These are phyloP conservation scores for Gymnothorax javanicus DNA, from an alignment of 2,797 vertebrate genomes.

Conservation along the genomic window DNA sequence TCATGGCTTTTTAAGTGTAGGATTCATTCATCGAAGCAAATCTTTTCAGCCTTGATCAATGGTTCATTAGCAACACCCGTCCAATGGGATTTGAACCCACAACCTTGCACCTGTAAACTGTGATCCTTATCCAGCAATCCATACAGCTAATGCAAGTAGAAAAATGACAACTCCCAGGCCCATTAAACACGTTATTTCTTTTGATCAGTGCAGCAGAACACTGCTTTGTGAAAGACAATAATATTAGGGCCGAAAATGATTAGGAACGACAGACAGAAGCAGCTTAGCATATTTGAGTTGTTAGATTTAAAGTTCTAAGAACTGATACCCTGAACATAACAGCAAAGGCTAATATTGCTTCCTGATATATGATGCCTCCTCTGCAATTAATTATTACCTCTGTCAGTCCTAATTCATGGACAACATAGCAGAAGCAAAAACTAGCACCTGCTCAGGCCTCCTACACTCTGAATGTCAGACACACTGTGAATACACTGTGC, in stretches of 20 bases:
- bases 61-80: neutral
- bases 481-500: neutral
- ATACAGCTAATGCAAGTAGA: neutral
- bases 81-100: neutral
- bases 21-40: neutral
- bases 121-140: neutral
- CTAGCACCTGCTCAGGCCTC: neutral
- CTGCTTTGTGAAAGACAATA: neutral
- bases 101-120: neutral
- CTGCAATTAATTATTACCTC: neutral
- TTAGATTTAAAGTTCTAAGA: neutral
- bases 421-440: neutral
- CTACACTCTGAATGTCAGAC: neutral
- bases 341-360: neutral
- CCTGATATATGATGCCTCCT: neutral
- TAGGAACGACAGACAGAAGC: neutral
- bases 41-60: neutral
- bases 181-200: neutral
- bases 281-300: neutral
- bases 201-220: conserved; percentile 2
- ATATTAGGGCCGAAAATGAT: neutral
- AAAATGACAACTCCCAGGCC: neutral
- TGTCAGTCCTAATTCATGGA: neutral
- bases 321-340: neutral
- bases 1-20: neutral